A percentile compares a stretch with the other conserved stretches of the same genome.
phyloP scores from a whole-genome alignment of 2,113 vertebrate genomes.

The Donacobius atricapilla region DNA sequence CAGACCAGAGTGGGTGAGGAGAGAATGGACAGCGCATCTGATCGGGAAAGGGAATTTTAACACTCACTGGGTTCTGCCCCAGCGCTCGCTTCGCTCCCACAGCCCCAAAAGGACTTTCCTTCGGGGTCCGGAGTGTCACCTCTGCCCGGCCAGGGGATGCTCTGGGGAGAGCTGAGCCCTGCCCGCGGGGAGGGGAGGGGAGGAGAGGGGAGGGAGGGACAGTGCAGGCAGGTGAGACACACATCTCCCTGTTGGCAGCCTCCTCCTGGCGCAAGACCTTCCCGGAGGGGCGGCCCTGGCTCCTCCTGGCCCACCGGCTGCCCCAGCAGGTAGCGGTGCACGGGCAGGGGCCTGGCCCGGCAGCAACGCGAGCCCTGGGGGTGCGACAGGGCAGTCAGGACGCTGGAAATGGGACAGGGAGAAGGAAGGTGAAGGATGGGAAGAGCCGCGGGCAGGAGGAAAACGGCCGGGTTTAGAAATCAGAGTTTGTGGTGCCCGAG shows the following conservation, averaged over 20 bases:
- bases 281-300: background rate
- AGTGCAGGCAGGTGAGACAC: rapidly evolving
- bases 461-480: background rate
- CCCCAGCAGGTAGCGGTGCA: rapidly evolving
- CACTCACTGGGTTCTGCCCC: background rate
- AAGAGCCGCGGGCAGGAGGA: background rate
- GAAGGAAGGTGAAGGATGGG: background rate
- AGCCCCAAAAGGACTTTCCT: background rate
- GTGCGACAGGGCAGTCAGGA: background rate
- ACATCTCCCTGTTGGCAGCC: background rate
- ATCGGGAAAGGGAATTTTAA: rapidly evolving
- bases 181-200: too few relatives aligned
- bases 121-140: rapidly evolving
- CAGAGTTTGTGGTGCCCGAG: background rate
- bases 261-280: background rate
- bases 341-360: background rate
- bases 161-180: background rate
- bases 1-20: background rate
- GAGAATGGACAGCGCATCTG: background rate
- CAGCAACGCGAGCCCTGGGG: background rate
- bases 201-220: background rate
- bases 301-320: background rate
- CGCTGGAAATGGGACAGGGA: background rate
- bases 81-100: background rate
- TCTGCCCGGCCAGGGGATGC: background rate